A percentile compares a stretch with the other conserved stretches of the same genome.
phyloP scores from a whole-genome alignment of 2,113 vertebrate species.

The Sapajus apella region DNA sequence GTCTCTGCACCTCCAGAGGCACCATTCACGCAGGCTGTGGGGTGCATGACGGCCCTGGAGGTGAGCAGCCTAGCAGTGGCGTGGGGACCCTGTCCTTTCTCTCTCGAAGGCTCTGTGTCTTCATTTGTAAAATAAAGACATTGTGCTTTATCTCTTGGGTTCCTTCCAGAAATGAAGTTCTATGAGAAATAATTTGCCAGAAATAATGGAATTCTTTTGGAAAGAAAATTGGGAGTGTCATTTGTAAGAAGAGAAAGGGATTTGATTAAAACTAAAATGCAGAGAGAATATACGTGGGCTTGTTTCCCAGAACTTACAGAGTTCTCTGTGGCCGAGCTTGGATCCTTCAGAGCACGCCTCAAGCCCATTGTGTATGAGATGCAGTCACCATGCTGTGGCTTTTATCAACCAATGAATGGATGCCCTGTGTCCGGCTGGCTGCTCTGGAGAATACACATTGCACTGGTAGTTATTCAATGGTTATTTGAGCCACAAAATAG shows the following conservation, averaged over 20 bases:
- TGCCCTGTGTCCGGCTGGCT: not conserved
- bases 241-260: not conserved
- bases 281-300: not conserved
- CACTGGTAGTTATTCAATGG: not conserved
- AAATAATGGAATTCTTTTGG: conserved; percentile 6
- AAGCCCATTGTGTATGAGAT: not conserved
- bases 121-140: not conserved
- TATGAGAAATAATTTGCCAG: not conserved
- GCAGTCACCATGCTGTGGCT: not conserved
- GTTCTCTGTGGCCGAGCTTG: not conserved
- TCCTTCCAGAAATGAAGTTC: not conserved
- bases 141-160: not conserved
- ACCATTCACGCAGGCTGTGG: fast-evolving
- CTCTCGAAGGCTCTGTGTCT: not conserved
- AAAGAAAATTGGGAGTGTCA: not conserved
- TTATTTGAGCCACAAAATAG: not conserved
- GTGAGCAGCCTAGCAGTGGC: fast-evolving
- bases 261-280: not conserved
- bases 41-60: fast-evolving
- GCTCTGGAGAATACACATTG: not conserved
- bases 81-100: not conserved
- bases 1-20: not conserved
- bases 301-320: not conserved
- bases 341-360: not conserved
- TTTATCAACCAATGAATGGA: not conserved